These are phyloP conservation scores for Agrilus cyanescens DNA, from an alignment of 2,888 invertebrate genomes.

Conservation along the genomic window DNA sequence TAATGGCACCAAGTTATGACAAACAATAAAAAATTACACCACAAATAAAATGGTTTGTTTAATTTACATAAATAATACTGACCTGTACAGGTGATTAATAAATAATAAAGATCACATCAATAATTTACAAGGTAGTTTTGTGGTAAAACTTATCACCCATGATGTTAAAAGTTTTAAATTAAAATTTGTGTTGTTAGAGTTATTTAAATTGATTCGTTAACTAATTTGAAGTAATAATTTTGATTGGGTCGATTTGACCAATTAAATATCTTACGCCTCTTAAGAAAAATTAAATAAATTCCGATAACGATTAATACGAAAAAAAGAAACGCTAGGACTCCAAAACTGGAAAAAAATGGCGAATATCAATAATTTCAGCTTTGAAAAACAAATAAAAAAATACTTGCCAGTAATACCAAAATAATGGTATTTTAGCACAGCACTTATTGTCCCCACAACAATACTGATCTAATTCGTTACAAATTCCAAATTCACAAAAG, in stretches of 20 bases:
- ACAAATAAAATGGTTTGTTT: too few species aligned
- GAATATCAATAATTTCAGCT: background rate
- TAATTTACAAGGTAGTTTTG: background rate
- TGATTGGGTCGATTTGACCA: background rate
- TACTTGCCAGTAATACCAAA: conserved; percentile 30
- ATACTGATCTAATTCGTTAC: conserved; percentile 25
- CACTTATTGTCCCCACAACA: conserved; percentile 32
- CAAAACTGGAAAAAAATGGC: conserved; percentile 1
- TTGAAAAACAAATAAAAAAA: background rate
- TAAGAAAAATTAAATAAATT: too few species aligned
- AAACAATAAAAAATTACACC: too few species aligned
- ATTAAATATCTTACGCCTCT: too few species aligned
- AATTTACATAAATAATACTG: too few species aligned
- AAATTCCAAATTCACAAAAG: conserved; percentile 27
- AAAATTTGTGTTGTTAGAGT: background rate
- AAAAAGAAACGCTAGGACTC: too few species aligned
- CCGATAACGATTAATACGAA: too few species aligned
- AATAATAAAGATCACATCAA: too few species aligned
- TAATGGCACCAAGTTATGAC: too few species aligned
- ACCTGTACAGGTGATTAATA: too few species aligned
- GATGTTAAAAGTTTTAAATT: too few species aligned
- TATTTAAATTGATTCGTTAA: background rate
- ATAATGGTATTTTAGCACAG: conserved; percentile 25
- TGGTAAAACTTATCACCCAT: too few species aligned
- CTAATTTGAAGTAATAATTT: background rate